Base-by-base conservation (phyloP, 2,888 invertebrate genomes). In the Cactoblastis cactorum region DNA sequence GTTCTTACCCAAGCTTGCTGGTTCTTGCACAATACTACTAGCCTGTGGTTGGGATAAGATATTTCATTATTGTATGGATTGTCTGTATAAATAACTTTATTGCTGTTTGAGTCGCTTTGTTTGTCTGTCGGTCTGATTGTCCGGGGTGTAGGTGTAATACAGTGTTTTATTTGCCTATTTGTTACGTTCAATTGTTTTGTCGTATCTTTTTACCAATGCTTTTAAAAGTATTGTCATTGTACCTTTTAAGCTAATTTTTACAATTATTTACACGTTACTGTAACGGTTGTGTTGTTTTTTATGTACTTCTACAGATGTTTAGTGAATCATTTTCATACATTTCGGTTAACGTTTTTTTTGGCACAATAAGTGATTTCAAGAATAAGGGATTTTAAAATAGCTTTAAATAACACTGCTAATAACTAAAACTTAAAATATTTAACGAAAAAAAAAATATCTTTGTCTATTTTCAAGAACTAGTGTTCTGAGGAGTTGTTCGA, bases 41-140 rank as follows among this genome's bases (percentile, higher is more conserved):
- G n/a, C n/a, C n/a, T n/a, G n/a, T n/a, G n/a, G n/a, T n/a, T n/a
- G n/a, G n/a, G n/a, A 46, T 28, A 37, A 46, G 54, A 68, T 63
- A 67, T 70, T 74, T 67, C n/a, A n/a, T 58, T 56, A 11, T 35
- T 35, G 41, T 57, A 54, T 53, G 45, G 45, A 18, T 43, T 9
- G 51, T 65, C 66, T 9, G 51, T 65, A 65, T 56, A 64, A 68
- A 65, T 55, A 51, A 56, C 41, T 79, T 77, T 78, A 78, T 73
- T 73, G 77, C 69, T 71, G 77, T 78, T 66, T 73, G 68, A 66
- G 62, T 60, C 53, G 34, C 62, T 58, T 64, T 65, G 61, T 64
- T 55, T 54, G 50, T 57, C 55, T 62, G 55, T 57, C 57, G 45
- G 54, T 51, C 50, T 52, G 39, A 45, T 41, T 53, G 41, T 50